Percentiles rank a stretch among this genome's conserved stretches.
Conservation (phyloP, 2,888 invertebrate genomes). For the Cerceris rybyensis region DNA sequence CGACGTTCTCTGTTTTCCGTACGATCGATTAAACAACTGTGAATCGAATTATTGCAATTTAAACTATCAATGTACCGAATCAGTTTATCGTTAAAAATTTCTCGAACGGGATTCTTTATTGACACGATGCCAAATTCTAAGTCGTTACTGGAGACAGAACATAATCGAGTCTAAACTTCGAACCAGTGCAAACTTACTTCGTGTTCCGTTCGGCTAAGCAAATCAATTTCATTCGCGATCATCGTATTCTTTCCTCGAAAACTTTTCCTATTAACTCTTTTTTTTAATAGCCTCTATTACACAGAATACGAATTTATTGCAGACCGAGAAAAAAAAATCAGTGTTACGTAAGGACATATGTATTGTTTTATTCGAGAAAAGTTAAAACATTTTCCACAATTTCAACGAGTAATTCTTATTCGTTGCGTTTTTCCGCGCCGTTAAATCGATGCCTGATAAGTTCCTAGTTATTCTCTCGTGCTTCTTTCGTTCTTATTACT, state of each 20-base stretch:
- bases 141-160: conserved; percentile 55
- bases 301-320: conserved; percentile 43
- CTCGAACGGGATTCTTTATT: conserved; percentile 41
- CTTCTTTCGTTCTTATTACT: conserved; percentile 50
- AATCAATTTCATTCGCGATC: conserved; percentile 48
- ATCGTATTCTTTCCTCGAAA: conserved; percentile 34
- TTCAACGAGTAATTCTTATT: background rate
- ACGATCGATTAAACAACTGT: conserved; percentile 21
- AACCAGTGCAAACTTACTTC: conserved; percentile 38
- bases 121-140: conserved; percentile 53
- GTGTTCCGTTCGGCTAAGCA: conserved; percentile 40
- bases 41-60: conserved; percentile 34
- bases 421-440: background rate
- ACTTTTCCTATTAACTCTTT: conserved; percentile 54
- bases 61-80: conserved; percentile 23
- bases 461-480: conserved; percentile 49
- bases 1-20: background rate
- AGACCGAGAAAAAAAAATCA: conserved; percentile 2
- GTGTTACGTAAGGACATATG: conserved; percentile 14
- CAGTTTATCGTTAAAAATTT: conserved; percentile 31
- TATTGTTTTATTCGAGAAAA: background rate
- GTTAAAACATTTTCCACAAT: conserved; percentile 11
- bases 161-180: conserved; percentile 53
- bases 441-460: conserved; percentile 49
- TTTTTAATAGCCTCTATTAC: conserved; percentile 49